These are phyloP conservation scores for Saccostrea glomerata DNA, from an alignment of 1,140 invertebrate species.

Conservation along the genomic window DNA sequence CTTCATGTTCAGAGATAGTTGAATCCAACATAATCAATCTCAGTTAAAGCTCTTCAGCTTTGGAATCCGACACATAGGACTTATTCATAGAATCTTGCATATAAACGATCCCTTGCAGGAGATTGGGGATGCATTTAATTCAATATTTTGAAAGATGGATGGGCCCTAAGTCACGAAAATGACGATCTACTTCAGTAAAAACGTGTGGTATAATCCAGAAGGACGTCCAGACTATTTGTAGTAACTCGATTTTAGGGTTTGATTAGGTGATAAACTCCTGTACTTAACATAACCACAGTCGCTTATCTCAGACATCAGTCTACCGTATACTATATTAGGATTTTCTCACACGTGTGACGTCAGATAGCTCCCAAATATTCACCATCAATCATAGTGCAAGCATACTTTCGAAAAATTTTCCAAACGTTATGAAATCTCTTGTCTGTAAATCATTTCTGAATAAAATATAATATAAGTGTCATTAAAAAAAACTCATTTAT, in stretches of 20 bases:
- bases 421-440: no score
- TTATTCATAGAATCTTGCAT: not conserved
- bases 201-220: not conserved
- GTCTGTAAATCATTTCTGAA: no score
- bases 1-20: no score
- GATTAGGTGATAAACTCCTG: slow-evolving; percentile 6
- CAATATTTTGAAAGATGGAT: slow-evolving; percentile 2
- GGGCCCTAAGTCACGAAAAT: not conserved
- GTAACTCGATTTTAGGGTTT: not conserved
- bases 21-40: not conserved
- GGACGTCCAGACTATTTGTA: not conserved
- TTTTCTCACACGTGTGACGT: not conserved
- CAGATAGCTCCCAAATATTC: not conserved
- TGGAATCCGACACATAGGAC: not conserved
- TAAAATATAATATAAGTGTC: no score
- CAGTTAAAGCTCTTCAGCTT: not conserved
- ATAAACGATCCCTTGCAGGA: not conserved
- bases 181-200: not conserved
- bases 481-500: no score
- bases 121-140: not conserved
- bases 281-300: not conserved
- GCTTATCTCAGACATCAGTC: not conserved
- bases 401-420: no score
- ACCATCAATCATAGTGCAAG: not conserved
- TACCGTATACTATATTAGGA: not conserved